Evolutionary conservation across 2,797 vertebrate genomes (phyloP).

Genomic region (Rhynchonycteris naso): DNA sequence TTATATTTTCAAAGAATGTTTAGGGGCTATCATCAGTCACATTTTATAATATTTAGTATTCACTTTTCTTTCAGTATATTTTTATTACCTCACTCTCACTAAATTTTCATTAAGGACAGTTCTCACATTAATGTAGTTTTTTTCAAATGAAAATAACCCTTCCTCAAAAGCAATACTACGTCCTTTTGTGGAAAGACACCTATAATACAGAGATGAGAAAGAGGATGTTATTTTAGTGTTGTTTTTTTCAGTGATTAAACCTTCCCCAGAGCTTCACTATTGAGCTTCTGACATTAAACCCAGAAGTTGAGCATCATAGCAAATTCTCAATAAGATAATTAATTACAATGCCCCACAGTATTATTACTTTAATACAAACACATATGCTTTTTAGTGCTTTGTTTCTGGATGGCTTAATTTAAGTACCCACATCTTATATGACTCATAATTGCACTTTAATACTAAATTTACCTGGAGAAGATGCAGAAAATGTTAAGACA

Average conservation of each 20-base stretch:
- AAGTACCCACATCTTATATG: background rate
- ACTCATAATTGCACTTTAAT: constrained; percentile 12
- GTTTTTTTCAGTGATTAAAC: background rate
- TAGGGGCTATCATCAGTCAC: background rate
- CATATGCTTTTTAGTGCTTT: constrained; percentile 9
- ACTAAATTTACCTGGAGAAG: constrained; percentile 30
- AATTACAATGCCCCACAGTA: background rate
- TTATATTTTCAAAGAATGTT: background rate
- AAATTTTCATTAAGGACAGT: constrained; percentile 51
- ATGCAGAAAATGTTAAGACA: constrained; percentile 11
- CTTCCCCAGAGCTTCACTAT: constrained; percentile 12
- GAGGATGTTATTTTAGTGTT: background rate
- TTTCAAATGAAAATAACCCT: background rate
- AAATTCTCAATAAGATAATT: constrained; percentile 48
- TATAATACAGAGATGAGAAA: background rate
- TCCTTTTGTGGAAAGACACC: background rate
- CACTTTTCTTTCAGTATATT: constrained; percentile 34
- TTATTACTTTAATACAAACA: constrained; percentile 56
- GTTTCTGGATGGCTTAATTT: constrained; percentile 33
- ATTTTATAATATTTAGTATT: constrained; percentile 30
- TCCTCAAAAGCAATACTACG: background rate
- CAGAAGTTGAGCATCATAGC: background rate
- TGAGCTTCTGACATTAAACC: constrained; percentile 42
- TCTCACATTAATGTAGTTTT: background rate
- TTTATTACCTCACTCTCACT: constrained; percentile 29